These are phyloP conservation scores for Euplagia quadripunctaria DNA, from an alignment of 2,888 invertebrate species.

Conservation along the genomic window DNA sequence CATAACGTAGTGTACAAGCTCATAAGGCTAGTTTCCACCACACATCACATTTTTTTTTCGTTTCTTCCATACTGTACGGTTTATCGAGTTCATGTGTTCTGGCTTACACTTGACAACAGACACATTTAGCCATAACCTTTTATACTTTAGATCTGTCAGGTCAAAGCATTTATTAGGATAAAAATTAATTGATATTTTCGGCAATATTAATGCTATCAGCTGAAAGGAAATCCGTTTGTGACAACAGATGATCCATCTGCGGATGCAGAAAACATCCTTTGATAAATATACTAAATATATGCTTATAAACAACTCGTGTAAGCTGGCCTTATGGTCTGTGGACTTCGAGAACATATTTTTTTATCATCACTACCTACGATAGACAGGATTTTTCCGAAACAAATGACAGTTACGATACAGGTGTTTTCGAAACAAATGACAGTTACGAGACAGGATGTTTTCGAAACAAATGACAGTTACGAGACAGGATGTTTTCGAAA, in stretches of 20 bases:
- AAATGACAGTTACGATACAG: too few relatives aligned
- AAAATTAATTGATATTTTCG: background rate
- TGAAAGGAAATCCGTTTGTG: slow-evolving; percentile 13
- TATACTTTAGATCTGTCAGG: background rate
- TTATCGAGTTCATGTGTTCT: too few relatives aligned
- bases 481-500: too few relatives aligned
- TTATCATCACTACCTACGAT: too few relatives aligned
- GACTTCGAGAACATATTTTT: background rate
- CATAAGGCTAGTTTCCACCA: too few relatives aligned
- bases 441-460: too few relatives aligned
- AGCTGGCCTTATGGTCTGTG: background rate
- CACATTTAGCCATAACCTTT: background rate
- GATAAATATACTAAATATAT: background rate
- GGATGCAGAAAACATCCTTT: slow-evolving; percentile 5
- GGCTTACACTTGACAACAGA: background rate
- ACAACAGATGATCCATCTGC: slow-evolving; percentile 14
- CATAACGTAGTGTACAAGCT: too few relatives aligned
- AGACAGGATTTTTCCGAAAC: too few relatives aligned
- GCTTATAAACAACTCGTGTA: background rate
- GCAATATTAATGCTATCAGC: background rate
- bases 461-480: too few relatives aligned
- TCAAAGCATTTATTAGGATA: background rate
- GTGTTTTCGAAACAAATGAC: too few relatives aligned
- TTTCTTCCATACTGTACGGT: too few relatives aligned
- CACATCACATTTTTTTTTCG: too few relatives aligned